phyloP scores from a whole-genome alignment of 2,888 invertebrate species.

The Dione juno region DNA sequence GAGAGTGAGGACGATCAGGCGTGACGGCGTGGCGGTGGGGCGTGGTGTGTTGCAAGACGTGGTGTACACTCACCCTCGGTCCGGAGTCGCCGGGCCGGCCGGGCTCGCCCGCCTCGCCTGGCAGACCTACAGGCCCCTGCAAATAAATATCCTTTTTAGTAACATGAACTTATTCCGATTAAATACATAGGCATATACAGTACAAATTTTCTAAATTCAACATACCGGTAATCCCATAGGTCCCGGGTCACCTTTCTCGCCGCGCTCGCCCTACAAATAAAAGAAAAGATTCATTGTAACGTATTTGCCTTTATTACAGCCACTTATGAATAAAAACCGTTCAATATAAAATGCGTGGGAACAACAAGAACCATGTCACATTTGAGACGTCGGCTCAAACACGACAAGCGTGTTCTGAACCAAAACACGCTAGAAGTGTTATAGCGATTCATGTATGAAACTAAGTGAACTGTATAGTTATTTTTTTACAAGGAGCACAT shows the following conservation, averaged over 20 bases:
- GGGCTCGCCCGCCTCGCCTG: constrained; percentile 88
- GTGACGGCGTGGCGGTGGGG: constrained; percentile 6
- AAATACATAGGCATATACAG: too few species aligned
- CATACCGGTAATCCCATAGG: constrained; percentile 98
- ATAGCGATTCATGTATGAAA: neutral
- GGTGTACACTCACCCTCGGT: constrained; percentile 87
- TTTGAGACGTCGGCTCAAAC: neutral
- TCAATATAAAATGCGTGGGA: neutral
- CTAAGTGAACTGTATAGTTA: neutral
- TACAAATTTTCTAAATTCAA: constrained; percentile 51
- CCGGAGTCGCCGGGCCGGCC: constrained; percentile 90
- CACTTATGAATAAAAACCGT: neutral
- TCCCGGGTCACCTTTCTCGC: constrained; percentile 92
- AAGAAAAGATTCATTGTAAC: neutral
- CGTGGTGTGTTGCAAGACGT: neutral
- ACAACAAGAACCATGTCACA: neutral
- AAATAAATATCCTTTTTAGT: constrained; percentile 29
- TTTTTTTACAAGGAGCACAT: neutral
- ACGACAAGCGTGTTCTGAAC: neutral
- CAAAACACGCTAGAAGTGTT: neutral
- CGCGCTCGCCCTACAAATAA: constrained; percentile 88
- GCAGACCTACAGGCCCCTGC: constrained; percentile 92
- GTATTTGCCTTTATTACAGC: neutral
- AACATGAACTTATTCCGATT: neutral
- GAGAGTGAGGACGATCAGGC: neutral